Percentiles rank a stretch among this genome's conserved stretches.
These are phyloP conservation scores for Penaeus japonicus DNA, from an alignment of 1,140 invertebrate genomes.

Conservation along the genomic window DNA sequence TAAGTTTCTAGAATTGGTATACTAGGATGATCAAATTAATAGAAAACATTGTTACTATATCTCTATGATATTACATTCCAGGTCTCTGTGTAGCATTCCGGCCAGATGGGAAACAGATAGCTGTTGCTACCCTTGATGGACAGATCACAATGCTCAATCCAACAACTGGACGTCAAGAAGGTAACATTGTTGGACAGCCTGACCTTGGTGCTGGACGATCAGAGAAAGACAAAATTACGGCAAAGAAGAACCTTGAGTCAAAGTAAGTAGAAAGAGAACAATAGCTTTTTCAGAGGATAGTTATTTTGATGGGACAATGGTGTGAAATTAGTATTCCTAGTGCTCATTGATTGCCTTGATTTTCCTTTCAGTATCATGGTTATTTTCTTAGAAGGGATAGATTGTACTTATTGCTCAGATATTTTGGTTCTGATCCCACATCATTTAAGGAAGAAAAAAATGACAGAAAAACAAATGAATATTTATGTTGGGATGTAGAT, in stretches of 20 bases:
- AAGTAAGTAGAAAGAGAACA: constrained; percentile 73
- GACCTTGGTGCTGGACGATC: constrained; percentile 86
- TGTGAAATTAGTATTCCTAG: no score
- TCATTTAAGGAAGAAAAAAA: no score
- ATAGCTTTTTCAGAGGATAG: no score
- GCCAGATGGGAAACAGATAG: constrained; percentile 89
- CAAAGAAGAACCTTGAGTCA: constrained; percentile 81
- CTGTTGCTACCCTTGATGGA: constrained; percentile 88
- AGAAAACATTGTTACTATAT: neutral
- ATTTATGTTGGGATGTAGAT: neutral
- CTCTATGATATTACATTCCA: constrained; percentile 59
- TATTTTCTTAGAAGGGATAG: neutral
- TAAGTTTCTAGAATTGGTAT: no score
- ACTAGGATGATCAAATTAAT: no score
- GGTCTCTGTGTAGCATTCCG: constrained; percentile 81
- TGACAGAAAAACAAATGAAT: no score
- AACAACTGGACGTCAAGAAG: constrained; percentile 74
- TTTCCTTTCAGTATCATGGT: neutral
- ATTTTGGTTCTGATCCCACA: no score
- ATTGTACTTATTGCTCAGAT: neutral
- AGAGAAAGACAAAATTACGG: constrained; percentile 86
- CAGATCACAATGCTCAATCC: constrained; percentile 87
- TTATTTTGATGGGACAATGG: no score
- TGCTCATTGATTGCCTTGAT: constrained; percentile 2
- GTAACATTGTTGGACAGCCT: constrained; percentile 84